Base-by-base conservation (phyloP, 2,797 vertebrate genomes). In the Cossypha niveicapilla region DNA sequence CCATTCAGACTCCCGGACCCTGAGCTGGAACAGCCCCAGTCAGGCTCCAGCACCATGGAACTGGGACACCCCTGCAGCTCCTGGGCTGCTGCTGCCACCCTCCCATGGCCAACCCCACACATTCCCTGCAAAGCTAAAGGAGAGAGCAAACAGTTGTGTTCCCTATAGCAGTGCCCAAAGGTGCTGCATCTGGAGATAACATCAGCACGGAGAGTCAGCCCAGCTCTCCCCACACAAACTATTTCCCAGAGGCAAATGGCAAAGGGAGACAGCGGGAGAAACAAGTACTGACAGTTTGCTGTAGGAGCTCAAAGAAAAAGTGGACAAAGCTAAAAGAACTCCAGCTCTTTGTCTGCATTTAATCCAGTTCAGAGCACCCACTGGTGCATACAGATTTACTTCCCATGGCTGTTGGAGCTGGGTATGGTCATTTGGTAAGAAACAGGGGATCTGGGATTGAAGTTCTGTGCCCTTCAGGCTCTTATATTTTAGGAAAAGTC, bases 241-340 rank as follows among this genome's bases (percentile, higher is more conserved):
- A 93, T 95, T 96, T 93, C 94, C 95, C 95, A 96, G 92, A 94
- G 93, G 94, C 92, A 60, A 95, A 92, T 73, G 86, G 90, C 84
- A 94, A 62, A 35, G 61, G 53, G 61, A 18, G 86, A 54, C 39
- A 56, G 71, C 74, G 57, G 84, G 34, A 86, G 47, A 61, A 95
- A 84, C 94, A 95, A 92, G 93, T 96, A 92, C 93, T 71, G 88
- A 82, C 94, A 95, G 77, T 92, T 90, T 93, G 74, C 83, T 94
- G 62, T 56, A 82, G 87, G 76, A 93, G 75, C 91, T 92, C 90
- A 90, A 71, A 92, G 86, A 35, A 88, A 91, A 92, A 93, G 81
- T 95, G 88, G 96, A 95, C 93, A 89, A 90, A 92, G 75, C 79
- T 84, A 76, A 94, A 96, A 75, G 81, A 92, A 88, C 87, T 96